Evolutionary conservation across 2,888 invertebrate species (phyloP), one percentile per base, ranked within the genome.

Genomic region (Sisyra nigra): DNA sequence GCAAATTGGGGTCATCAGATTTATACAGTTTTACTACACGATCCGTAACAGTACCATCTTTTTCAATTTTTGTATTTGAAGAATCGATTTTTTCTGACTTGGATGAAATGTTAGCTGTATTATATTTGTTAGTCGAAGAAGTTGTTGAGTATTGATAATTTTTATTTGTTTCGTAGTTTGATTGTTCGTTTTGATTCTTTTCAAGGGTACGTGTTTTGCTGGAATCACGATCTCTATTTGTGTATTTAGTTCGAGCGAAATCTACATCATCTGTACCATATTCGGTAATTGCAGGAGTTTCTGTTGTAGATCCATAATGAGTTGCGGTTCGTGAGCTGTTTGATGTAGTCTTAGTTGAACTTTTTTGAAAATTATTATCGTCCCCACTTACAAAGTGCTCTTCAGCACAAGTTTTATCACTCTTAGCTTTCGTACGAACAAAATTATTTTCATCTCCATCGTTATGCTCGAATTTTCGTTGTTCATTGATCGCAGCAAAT

Each of bases 401-500:
- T 48, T 65, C 61, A 10, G 70, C 58, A 39, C 65, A 59, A 11
- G 67, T 66, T 44, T 61, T 65, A 9, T 67, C 63, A 43, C 62
- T 61, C 35, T 66, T 62, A 10, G 65, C 64, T 4, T 65, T 62
- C 35, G 67, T 59, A 53, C 66, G 67, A 2, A 62, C 61, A 50
- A 59, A 71, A 52, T 71, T 71, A 46, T 65, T 65, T 39, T 68
- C 69, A 46, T 72, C 69, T 7, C 70, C 71, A 51, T 71, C 65
- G 49, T 63, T 62, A 41, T 60, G 66, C 18, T 65, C 65, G 34
- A 71, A 70, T 33, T 71, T 68, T 44, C 67, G 65, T 52, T 76
- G 74, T 50, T 72, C 70, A 53, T 75, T 75, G 48, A 70, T 66
- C 3, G 78, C 80, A 18, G 72, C 68, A 53, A 76, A 80, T 49